These are phyloP conservation scores for Leptoteleia sp. DNA, from an alignment of 1,140 invertebrate species.

Conservation along the genomic window DNA sequence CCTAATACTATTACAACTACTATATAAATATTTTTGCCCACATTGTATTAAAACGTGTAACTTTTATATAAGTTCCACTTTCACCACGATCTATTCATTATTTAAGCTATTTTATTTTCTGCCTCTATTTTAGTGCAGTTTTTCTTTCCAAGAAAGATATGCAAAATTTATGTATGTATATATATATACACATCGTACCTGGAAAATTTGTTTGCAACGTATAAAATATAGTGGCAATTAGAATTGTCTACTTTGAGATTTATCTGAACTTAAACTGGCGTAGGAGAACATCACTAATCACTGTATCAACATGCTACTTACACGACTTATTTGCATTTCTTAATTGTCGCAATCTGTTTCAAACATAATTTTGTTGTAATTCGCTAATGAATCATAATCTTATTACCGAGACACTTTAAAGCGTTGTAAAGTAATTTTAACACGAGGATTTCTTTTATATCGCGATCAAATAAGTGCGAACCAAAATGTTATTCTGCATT, in stretches of 20 bases:
- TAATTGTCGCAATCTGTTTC: background rate
- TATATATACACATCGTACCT: background rate
- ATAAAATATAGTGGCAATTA: background rate
- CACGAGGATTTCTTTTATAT: too few species aligned
- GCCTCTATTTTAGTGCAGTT: too few species aligned
- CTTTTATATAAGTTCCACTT: too few species aligned
- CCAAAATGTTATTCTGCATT: constrained; percentile 19
- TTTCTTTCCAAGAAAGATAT: too few species aligned
- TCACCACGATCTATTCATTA: too few species aligned
- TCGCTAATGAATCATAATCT: constrained; percentile 1
- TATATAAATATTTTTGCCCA: too few species aligned
- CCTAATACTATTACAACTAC: too few species aligned
- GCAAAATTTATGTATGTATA: too few species aligned
- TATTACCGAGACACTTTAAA: background rate
- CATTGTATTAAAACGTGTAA: too few species aligned
- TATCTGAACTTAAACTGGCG: background rate
- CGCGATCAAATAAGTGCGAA: constrained; percentile 15
- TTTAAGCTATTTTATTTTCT: too few species aligned
- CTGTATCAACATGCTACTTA: constrained; percentile 6
- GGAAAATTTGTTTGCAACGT: background rate
- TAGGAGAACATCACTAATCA: constrained; percentile 7
- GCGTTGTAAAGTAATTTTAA: background rate
- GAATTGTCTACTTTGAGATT: background rate
- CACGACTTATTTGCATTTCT: constrained; percentile 3
- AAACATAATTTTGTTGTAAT: constrained; percentile 8